Evolutionary conservation across 2,797 vertebrate species (phyloP), one percentile per base, ranked within the genome.

Genomic region (Steatocranus sp.): DNA sequence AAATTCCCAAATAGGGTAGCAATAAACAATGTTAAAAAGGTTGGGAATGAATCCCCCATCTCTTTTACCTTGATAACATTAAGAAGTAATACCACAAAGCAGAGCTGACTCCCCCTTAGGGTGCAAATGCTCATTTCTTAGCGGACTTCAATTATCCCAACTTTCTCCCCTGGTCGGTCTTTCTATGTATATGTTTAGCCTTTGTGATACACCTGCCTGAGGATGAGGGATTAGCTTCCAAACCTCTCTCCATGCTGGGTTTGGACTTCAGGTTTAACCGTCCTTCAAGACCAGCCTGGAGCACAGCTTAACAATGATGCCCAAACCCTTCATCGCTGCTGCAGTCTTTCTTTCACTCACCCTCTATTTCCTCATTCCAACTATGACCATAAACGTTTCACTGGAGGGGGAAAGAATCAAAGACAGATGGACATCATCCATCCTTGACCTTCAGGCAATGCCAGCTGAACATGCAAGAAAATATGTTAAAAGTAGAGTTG

Each of bases 121-220:
- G 88, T 88, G 83, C 90, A 88, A 89, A 92, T 88, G 93, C 86
- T 95, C 87, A 93, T 93, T 95, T 94, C 91, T 94, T 91, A 92
- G 92, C 89, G 90, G 93, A 94, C 96, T 96, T 96, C 93, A 96
- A 96, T 96, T 96, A 96, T 95, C 91, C 89, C 73, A 93, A 93
- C 92, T 91, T 94, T 94, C 93, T 95, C 93, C 91, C 92, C 86
- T 91, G 93, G 91, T 93, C 84, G 68, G 91, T 90, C 93, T 95
- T 92, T 89, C 94, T 90, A 93, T 92, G 93, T 94, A 95, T 96
- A 95, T 96, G 95, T 95, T 96, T 96, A 96, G 95, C 93, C 95
- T 95, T 94, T 94, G 93, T 95, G 94, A 94, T 96, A 90, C 91
- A 95, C 93, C 91, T 92, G 94, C 94, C 93, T 86, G 86, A 93